Evolutionary conservation across 1,140 invertebrate genomes (phyloP).

Genomic region (Monomorium pharaonis): DNA sequence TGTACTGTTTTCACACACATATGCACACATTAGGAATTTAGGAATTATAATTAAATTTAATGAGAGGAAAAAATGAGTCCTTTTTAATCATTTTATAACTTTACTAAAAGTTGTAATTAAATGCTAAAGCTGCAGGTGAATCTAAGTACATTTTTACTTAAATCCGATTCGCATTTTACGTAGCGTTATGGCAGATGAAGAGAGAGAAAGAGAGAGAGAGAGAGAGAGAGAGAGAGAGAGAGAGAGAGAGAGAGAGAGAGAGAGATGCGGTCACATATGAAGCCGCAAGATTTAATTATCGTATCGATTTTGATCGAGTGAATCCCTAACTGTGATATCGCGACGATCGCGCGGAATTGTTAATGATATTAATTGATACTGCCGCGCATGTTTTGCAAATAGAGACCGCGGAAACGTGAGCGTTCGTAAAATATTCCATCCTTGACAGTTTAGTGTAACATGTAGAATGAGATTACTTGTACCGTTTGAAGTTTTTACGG

Average conservation of each 20-base stretch:
- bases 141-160: slow-evolving; percentile 15
- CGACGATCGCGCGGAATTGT: slow-evolving; percentile 36
- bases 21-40: neutral
- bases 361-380: slow-evolving; percentile 57
- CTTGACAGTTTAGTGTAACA: slow-evolving; percentile 24
- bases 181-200: slow-evolving; percentile 5
- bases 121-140: neutral
- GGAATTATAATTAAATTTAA: neutral
- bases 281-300: slow-evolving; percentile 53
- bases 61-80: neutral
- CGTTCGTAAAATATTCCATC: slow-evolving; percentile 43
- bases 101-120: neutral
- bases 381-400: slow-evolving; percentile 45
- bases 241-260: neutral
- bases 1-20: neutral
- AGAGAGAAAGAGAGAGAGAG: neutral
- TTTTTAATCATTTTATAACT: neutral
- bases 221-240: neutral
- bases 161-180: slow-evolving; percentile 13
- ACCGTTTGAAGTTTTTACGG: neutral
- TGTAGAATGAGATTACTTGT: slow-evolving; percentile 25
- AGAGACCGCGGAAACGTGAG: neutral
- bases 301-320: slow-evolving; percentile 43
- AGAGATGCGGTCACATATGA: slow-evolving; percentile 25
- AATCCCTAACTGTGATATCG: slow-evolving; percentile 32